phyloP scores from a whole-genome alignment of 2,888 invertebrate species.

The Trissolcus brochymenae region DNA sequence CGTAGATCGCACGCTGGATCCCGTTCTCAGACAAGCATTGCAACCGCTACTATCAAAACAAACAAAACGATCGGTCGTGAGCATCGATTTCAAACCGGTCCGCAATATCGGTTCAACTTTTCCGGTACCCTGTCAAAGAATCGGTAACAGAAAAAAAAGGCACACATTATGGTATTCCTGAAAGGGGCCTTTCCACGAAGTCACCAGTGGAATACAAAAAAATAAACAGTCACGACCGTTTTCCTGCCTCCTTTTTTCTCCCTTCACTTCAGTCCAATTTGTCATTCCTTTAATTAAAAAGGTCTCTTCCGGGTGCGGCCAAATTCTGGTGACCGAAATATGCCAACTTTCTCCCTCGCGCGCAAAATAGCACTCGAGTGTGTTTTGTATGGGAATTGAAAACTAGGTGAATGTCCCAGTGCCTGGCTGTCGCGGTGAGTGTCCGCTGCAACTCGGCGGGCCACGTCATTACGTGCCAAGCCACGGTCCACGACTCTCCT shows the following conservation, averaged over 20 bases:
- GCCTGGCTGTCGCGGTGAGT: conserved; percentile 23
- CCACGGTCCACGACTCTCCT: conserved; percentile 45
- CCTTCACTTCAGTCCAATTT: neutral
- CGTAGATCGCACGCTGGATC: neutral
- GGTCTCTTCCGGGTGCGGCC: neutral
- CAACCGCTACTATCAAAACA: conserved; percentile 2
- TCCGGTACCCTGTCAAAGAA: conserved; percentile 1
- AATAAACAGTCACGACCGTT: neutral
- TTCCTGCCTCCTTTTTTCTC: neutral
- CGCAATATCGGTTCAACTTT: neutral
- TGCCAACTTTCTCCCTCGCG: conserved; percentile 4
- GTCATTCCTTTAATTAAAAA: neutral
- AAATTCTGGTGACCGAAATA: neutral
- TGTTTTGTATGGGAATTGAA: conserved; percentile 30
- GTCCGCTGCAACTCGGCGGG: conserved; percentile 24
- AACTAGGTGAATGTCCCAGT: conserved; percentile 39
- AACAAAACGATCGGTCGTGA: neutral
- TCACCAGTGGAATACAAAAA: neutral
- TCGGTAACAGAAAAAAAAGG: neutral
- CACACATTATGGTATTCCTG: neutral
- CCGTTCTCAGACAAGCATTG: neutral
- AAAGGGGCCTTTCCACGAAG: neutral
- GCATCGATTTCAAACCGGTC: neutral
- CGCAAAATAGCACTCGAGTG: conserved; percentile 1
- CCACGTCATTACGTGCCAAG: conserved; percentile 39